Evolutionary conservation across 2,797 vertebrate species (phyloP).

Genomic region (Ptychadena robeensis): DNA sequence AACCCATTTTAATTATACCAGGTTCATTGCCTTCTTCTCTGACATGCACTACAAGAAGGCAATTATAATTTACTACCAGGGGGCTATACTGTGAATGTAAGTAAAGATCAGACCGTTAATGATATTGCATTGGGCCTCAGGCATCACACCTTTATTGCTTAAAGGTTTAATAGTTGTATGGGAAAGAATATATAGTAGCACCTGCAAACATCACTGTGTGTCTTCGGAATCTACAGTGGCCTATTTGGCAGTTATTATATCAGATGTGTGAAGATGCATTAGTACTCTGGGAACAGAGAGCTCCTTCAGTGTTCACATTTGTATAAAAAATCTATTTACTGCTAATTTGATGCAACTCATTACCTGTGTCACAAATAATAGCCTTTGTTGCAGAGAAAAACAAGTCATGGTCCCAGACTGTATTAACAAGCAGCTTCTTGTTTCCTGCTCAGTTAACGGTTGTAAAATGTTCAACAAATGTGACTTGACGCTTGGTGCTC

Average conservation of each 20-base stretch:
- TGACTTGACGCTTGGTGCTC: constrained; percentile 5
- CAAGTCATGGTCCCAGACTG: constrained; percentile 21
- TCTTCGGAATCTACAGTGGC: constrained; percentile 32
- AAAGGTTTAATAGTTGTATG: constrained; percentile 42
- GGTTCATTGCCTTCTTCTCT: constrained; percentile 5
- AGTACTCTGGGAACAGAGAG: constrained; percentile 34
- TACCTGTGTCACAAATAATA: constrained; percentile 56
- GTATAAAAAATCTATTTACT: constrained; percentile 48
- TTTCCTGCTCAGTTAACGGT: constrained; percentile 13
- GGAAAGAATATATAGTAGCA: constrained; percentile 39
- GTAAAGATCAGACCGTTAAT: constrained; percentile 53
- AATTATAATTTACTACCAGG: constrained; percentile 37
- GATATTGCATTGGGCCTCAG: constrained; percentile 28
- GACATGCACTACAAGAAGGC: constrained; percentile 21
- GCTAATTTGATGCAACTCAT: constrained; percentile 58
- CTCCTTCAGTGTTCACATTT: constrained; percentile 33
- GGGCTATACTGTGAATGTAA: constrained; percentile 39
- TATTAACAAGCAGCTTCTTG: constrained; percentile 34
- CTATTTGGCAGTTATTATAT: constrained; percentile 48
- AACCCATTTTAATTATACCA: constrained; percentile 22
- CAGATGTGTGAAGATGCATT: constrained; percentile 48
- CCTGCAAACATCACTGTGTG: constrained; percentile 41
- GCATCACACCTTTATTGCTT: constrained; percentile 44
- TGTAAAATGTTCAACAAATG: constrained; percentile 27
- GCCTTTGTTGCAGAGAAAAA: constrained; percentile 31